Base-by-base conservation (phyloP, 1,140 invertebrate species). In the Hetaerina americana region DNA sequence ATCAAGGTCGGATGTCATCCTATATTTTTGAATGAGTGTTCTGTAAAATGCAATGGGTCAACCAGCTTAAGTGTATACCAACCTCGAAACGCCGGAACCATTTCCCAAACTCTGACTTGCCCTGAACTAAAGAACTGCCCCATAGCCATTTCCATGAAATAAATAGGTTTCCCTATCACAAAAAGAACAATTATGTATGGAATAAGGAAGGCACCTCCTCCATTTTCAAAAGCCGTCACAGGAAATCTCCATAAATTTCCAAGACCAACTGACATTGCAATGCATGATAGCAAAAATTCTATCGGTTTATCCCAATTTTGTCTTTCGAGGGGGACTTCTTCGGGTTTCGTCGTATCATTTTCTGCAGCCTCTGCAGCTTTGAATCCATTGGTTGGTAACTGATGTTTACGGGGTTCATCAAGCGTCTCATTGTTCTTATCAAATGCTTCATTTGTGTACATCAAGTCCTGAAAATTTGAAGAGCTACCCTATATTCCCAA, bases 111-210 rank as follows among this genome's bases (percentile, higher is more conserved):
- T 72, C 80, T 80, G 49, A 82, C 77, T 70, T 78, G 77, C 26
- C 80, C 78, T 27, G 74, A 77, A 24, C 79, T 79, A 8, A 76
- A 79, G 76, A 84, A 85, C 74, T 86, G 85, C 12, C 85, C 85
- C 26, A 75, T 8, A 49, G 68, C 28, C 75, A 78, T 73, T 68
- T 86, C 83, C 76, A 85, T 76, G 74, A 82, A 83, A 75, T 85
- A 86, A 74, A 83, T 78, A 0, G 84, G 84, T 71, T 83, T 82
- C 22, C 85, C 85, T 70, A 87, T 82, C 28, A 87, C 77, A 15
- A 86, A 78, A 73, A 88, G 82, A 26, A 89, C 83, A 18, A 86
- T 76, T 22, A 86, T 72, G 75, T 87, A 87, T 3, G 85, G 85
- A 31, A 86, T 82, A 27, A 84, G 74, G 76, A 87, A 87, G 25